Conservation (phyloP, 2,888 invertebrate species). For the Stenichneumon culpator region DNA sequence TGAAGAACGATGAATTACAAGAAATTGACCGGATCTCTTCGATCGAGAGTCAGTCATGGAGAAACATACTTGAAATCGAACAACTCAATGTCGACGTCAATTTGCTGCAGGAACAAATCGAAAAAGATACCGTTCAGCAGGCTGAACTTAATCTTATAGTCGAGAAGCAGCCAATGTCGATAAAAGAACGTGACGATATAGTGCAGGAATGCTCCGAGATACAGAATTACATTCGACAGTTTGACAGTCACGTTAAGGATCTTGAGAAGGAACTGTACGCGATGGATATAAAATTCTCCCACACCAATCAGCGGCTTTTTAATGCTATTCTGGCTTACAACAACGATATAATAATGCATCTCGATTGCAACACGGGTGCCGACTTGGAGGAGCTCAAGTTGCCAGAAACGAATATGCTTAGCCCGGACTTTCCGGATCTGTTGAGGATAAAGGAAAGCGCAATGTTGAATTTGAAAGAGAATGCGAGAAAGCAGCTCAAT, state of each 20-base stretch:
- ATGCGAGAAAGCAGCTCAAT: slow-evolving; percentile 62
- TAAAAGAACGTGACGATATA: slow-evolving; percentile 76
- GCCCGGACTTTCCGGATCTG: slow-evolving; percentile 71
- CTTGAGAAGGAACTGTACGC: slow-evolving; percentile 79
- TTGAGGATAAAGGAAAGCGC: slow-evolving; percentile 66
- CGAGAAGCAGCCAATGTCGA: slow-evolving; percentile 78
- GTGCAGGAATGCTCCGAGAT: slow-evolving; percentile 75
- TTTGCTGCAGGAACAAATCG: slow-evolving; percentile 69
- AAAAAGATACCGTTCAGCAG: slow-evolving; percentile 62
- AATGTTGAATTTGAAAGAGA: slow-evolving; percentile 68
- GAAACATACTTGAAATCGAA: slow-evolving; percentile 69
- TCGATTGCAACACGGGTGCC: slow-evolving; percentile 64
- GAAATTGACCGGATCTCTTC: slow-evolving; percentile 65
- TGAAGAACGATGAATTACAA: slow-evolving; percentile 70
- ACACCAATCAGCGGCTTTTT: slow-evolving; percentile 74
- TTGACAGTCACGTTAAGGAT: slow-evolving; percentile 78
- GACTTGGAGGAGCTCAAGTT: slow-evolving; percentile 76
- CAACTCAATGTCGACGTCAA: slow-evolving; percentile 68
- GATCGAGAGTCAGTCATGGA: slow-evolving; percentile 70
- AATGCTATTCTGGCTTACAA: slow-evolving; percentile 79
- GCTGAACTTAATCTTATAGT: slow-evolving; percentile 74
- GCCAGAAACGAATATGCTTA: slow-evolving; percentile 76
- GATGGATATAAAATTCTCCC: slow-evolving; percentile 78
- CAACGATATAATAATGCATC: slow-evolving; percentile 77
- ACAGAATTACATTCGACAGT: slow-evolving; percentile 74